A percentile compares a stretch with the other conserved stretches of the same genome.
Evolutionary conservation across 2,113 vertebrate species (phyloP).

Genomic region (Rattus norvegicus): GRCr8 NC_086019.1:28366501-28367000

Average conservation of each 20-base stretch:
- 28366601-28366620: not conserved
- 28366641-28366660: not conserved
- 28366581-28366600: not conserved
- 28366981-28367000: not conserved
- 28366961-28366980: not conserved
- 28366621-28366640: not conserved
- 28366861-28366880: not conserved
- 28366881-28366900: not conserved
- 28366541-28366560: not conserved
- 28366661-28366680: not conserved
- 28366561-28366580: not conserved
- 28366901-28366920: not conserved
- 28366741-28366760: not conserved
- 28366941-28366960: not conserved
- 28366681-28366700: slow-evolving; percentile 21
- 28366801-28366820: not conserved
- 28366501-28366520: not conserved
- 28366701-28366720: not conserved
- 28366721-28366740: not conserved
- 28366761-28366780: not conserved
- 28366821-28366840: not conserved
- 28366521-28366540: not conserved
- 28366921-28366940: not conserved
- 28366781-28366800: not conserved
- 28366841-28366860: not conserved